A percentile compares a stretch with the other conserved stretches of the same genome.
Conservation (phyloP, 2,113 vertebrate genomes). For the Hassar affinis region DNA sequence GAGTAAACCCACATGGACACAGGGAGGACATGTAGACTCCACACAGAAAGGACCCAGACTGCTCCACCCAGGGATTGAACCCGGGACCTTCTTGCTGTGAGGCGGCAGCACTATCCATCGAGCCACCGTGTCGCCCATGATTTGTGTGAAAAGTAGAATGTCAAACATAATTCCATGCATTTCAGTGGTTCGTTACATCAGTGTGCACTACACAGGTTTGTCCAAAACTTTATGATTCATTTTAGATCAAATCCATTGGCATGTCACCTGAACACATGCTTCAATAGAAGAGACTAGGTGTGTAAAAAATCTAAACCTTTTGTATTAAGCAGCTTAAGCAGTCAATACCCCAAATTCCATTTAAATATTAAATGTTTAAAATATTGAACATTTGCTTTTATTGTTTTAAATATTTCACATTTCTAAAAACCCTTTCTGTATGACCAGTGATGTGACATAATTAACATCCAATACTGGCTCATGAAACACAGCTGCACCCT, state of each 20-base stretch:
- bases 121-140: too few species aligned
- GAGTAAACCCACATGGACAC: too few species aligned
- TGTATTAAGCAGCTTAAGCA: not conserved
- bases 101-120: too few species aligned
- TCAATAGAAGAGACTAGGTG: not conserved
- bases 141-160: too few species aligned
- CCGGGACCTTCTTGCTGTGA: too few species aligned
- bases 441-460: not conserved
- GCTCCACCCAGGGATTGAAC: too few species aligned
- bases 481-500: not conserved
- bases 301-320: not conserved
- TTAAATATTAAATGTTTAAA: not conserved
- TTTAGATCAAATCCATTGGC: not conserved
- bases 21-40: too few species aligned
- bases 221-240: not conserved
- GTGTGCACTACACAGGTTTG: not conserved
- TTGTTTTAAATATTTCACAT: not conserved
- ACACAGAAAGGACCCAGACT: too few species aligned
- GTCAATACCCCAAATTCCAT: not conserved
- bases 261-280: not conserved
- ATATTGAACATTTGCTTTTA: not conserved
- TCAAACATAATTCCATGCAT: too few species aligned
- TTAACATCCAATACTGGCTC: not conserved
- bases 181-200: not conserved
- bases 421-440: not conserved